Evolutionary conservation across 2,797 vertebrate species (phyloP), one percentile per base, ranked within the genome.

Genomic region (Jordanella pulchra): DNA sequence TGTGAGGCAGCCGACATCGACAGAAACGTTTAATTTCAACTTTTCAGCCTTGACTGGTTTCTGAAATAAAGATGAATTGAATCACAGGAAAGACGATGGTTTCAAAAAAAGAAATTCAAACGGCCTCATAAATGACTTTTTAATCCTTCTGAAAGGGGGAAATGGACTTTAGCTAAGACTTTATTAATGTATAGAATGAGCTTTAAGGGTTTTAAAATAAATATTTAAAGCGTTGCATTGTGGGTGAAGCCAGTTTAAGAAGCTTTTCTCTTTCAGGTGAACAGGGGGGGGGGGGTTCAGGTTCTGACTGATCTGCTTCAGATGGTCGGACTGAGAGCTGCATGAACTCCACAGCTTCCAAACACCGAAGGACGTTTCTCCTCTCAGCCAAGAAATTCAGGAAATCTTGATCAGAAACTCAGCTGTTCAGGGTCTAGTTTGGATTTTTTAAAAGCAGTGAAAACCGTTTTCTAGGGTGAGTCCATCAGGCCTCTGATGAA

Each of bases 161-260:
- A 0, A 39, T 61, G 30, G 23, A 65, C 69, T 81, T 84, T 73
- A 79, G 86, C 75, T 83, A 84, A 83, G 15, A 77, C 81, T 88
- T 83, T 83, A 87, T 90, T 91, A 90, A 85, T 90, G 76, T 76
- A 89, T 84, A 88, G 83, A 47, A 82, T 86, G 84, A 58, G 79
- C 78, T 80, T 39, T 69, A 50, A 85, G 53, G 79, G 78, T 85
- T 87, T 70, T 78, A 42, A 21, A 28, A 47, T 15, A 45, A 47
- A 18, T 7, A 30, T 28, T 56, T 17, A 30, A 56, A 30, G 14
- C 27, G 25, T 27, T 28, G 27, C 14, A 23, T 50, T 23, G 18
- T 21, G 47, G 15, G 47, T 17, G 14, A 18, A 48, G 6, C 21
- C 5, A 1, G 4, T 50, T 50, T 7, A n/a, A 51, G 17, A n/a